These are phyloP conservation scores for Macrosoma leucophasiata DNA, from an alignment of 2,888 invertebrate genomes.

Conservation along the genomic window DNA sequence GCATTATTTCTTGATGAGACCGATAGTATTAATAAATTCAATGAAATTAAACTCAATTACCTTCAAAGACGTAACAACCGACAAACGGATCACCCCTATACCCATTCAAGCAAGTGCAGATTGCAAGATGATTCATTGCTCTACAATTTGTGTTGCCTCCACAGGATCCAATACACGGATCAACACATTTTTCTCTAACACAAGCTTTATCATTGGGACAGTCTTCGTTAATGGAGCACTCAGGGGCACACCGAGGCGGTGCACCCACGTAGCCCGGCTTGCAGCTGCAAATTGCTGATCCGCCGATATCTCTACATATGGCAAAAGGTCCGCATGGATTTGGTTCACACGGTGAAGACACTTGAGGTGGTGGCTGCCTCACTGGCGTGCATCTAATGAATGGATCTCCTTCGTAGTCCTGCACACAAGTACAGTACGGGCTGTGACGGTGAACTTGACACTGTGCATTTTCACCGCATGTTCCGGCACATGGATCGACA, in stretches of 20 bases:
- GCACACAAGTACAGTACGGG: constrained; percentile 83
- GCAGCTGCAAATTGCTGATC: constrained; percentile 77
- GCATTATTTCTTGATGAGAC: no score
- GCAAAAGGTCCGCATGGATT: constrained; percentile 83
- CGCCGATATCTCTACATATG: constrained; percentile 72
- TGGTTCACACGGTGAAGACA: constrained; percentile 73
- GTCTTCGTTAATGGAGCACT: constrained; percentile 85
- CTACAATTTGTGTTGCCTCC: constrained; percentile 82
- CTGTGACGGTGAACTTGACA: constrained; percentile 81
- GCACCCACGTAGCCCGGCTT: constrained; percentile 78
- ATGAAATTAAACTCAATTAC: no score
- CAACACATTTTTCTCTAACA: constrained; percentile 82
- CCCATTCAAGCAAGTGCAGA: constrained; percentile 81
- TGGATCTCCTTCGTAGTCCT: constrained; percentile 85
- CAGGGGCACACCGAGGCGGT: constrained; percentile 84
- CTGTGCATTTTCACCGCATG: constrained; percentile 81
- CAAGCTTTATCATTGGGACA: constrained; percentile 84
- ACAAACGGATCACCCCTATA: constrained; percentile 86
- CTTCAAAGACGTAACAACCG: constrained; percentile 48
- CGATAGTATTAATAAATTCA: no score
- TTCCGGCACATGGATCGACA: constrained; percentile 86
- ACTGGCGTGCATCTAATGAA: constrained; percentile 71
- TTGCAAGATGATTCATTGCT: constrained; percentile 84
- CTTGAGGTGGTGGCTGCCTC: constrained; percentile 73
- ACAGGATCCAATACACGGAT: constrained; percentile 83